phyloP scores from a whole-genome alignment of 2,888 invertebrate species.

The Marasmarcha lunaedactyla region DNA sequence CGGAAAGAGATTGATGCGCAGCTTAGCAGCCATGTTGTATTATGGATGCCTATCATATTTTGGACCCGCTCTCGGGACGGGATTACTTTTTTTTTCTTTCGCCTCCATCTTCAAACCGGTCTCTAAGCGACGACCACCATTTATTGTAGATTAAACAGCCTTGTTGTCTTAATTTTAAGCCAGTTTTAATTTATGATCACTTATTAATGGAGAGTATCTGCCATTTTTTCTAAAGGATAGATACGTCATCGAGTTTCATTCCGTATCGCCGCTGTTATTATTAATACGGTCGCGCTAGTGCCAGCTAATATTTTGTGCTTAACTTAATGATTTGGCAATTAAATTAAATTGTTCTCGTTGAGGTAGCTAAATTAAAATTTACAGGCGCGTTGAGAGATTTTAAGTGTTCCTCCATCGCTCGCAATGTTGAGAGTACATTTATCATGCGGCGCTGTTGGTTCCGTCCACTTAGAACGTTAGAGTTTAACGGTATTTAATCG shows the following conservation, averaged over 20 bases:
- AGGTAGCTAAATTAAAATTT: slow-evolving; percentile 65
- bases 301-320: slow-evolving; percentile 64
- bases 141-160: slow-evolving; percentile 71
- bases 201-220: slow-evolving; percentile 57
- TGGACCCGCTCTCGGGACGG: slow-evolving; percentile 66
- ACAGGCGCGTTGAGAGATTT: slow-evolving; percentile 47
- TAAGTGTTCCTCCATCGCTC: slow-evolving; percentile 32
- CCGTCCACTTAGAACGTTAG: slow-evolving; percentile 10
- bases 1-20: slow-evolving; percentile 46
- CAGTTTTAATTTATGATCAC: slow-evolving; percentile 64
- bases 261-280: slow-evolving; percentile 40
- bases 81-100: slow-evolving; percentile 65
- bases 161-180: slow-evolving; percentile 72
- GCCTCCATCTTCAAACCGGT: slow-evolving; percentile 64
- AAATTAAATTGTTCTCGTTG: slow-evolving; percentile 65
- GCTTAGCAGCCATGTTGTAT: slow-evolving; percentile 71
- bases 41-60: slow-evolving; percentile 72
- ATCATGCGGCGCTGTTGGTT: slow-evolving; percentile 25
- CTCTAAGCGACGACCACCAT: slow-evolving; percentile 56
- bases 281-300: slow-evolving; percentile 56
- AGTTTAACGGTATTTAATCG: slow-evolving; percentile 15
- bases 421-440: slow-evolving; percentile 27
- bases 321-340: slow-evolving; percentile 70
- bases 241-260: slow-evolving; percentile 61
- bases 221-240: slow-evolving; percentile 55